Conservation (phyloP, 2,888 invertebrate genomes). For the Villa cingulata region DNA sequence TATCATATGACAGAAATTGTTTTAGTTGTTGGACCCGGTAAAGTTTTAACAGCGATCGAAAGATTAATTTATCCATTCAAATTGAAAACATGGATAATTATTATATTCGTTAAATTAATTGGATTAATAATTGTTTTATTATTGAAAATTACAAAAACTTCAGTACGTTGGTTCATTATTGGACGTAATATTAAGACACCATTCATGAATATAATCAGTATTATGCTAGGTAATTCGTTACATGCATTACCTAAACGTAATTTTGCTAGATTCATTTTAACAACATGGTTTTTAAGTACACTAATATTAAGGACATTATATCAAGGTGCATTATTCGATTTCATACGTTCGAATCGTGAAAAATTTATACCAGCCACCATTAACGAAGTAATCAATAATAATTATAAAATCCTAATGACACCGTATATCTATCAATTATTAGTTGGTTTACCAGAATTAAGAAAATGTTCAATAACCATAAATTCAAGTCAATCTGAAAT, state of each 20-base stretch:
- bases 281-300: constrained; percentile 22
- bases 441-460: constrained; percentile 18
- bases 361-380: constrained; percentile 20
- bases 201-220: constrained; percentile 17
- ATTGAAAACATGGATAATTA: constrained; percentile 16
- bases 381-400: constrained; percentile 17
- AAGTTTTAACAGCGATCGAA: constrained; percentile 16
- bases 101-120: background rate
- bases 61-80: constrained; percentile 20
- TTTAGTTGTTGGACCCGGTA: constrained; percentile 14
- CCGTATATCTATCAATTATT: constrained; percentile 18
- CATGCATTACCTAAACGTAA: constrained; percentile 16
- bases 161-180: constrained; percentile 10
- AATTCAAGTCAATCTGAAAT: background rate
- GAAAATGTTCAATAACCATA: background rate
- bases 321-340: constrained; percentile 17
- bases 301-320: constrained; percentile 25
- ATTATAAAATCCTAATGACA: constrained; percentile 19
- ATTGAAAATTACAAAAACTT: background rate
- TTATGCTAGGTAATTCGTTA: constrained; percentile 18
- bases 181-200: constrained; percentile 15
- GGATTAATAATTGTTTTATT: background rate
- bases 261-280: constrained; percentile 21
- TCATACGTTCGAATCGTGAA: constrained; percentile 23
- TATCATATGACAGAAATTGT: constrained; percentile 18